These are phyloP conservation scores for Microchirus variegatus DNA, from an alignment of 2,797 vertebrate genomes.

Conservation along the genomic window DNA sequence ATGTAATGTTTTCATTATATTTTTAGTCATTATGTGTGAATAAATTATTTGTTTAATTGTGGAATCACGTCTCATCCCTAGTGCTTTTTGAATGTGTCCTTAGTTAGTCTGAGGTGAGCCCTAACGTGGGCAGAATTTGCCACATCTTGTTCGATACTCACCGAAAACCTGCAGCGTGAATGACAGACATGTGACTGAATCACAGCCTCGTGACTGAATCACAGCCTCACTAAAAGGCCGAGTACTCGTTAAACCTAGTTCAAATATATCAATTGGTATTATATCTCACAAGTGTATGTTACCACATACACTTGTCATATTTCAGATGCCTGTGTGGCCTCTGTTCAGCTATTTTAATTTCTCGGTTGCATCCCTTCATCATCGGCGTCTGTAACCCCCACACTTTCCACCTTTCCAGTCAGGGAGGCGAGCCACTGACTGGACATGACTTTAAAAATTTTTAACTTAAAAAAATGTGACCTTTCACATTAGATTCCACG, in stretches of 20 bases:
- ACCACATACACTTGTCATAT: slow-evolving; percentile 31
- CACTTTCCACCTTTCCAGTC: slow-evolving; percentile 31
- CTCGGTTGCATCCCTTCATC: slow-evolving; percentile 36
- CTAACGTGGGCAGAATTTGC: no score
- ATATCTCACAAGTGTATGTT: slow-evolving; percentile 44
- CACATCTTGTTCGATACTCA: no score
- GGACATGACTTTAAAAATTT: slow-evolving; percentile 48
- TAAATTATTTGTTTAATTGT: no score
- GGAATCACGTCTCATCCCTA: no score
- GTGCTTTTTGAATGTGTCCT: no score
- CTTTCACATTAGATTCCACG: slow-evolving; percentile 11
- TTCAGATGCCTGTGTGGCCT: slow-evolving; percentile 25
- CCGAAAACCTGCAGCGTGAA: slow-evolving; percentile 10
- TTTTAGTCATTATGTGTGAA: no score
- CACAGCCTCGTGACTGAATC: slow-evolving; percentile 46
- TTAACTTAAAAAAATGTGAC: neutral
- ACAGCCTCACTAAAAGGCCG: slow-evolving; percentile 5
- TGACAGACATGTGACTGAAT: slow-evolving; percentile 36
- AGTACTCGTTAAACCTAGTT: slow-evolving; percentile 44
- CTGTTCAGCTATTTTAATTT: slow-evolving; percentile 39
- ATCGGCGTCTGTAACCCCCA: slow-evolving; percentile 15
- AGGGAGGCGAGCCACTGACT: slow-evolving; percentile 56
- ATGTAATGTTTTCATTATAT: no score
- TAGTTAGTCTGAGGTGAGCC: no score
- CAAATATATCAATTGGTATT: slow-evolving; percentile 47